Base-by-base conservation (phyloP, 1,140 invertebrate genomes). In the Latrodectus geometricus region DNA sequence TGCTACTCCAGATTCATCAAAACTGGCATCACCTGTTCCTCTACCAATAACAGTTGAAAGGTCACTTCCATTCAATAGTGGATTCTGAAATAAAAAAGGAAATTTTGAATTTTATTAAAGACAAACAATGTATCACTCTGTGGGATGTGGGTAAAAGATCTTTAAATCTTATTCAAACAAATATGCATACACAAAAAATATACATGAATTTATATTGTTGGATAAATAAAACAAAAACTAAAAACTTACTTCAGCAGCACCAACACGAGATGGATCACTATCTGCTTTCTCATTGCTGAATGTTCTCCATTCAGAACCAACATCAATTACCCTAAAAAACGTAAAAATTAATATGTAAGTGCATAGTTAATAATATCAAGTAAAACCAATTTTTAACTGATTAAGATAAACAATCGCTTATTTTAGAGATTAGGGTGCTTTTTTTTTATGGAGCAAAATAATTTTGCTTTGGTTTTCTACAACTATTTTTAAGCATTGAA, bases 241-340 rank as follows among this genome's bases (percentile, higher is more conserved):
- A 65, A 61, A 21, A 88, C 73, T 87, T 88, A 92, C 92, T 89
- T 94, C 93, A 50, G 93, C 91, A 72, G 92, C 92, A 93, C 99
- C 99, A 87, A 99, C 99, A 96, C 98, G 97, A 92, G 97, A 99
- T 35, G 98, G 98, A 93, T 99, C 99, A 4, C 96, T 96, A 9
- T 96, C 96, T 87, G 95, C 95, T 90, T 99, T 99, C 90, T 99
- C 99, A 93, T 99, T 99, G 89, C 97, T 99, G 91, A 99, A 99
- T 77, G 98, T 99, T 91, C 99, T 94, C 99, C 99, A 99, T 92
- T 99, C 99, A n/a, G 98, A 99, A n/a, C 98, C 98, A n/a, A 99
- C 99, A 93, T 99, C 99, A 89, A 99, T 98, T 0, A 99, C 97
- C 90, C 97, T 97, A 90, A 87, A 79, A 80, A 87, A 79, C 75